A percentile compares a stretch with the other conserved stretches of the same genome.
Evolutionary conservation across 2,888 invertebrate species (phyloP).

Genomic region (Syrphus vitripennis): DNA sequence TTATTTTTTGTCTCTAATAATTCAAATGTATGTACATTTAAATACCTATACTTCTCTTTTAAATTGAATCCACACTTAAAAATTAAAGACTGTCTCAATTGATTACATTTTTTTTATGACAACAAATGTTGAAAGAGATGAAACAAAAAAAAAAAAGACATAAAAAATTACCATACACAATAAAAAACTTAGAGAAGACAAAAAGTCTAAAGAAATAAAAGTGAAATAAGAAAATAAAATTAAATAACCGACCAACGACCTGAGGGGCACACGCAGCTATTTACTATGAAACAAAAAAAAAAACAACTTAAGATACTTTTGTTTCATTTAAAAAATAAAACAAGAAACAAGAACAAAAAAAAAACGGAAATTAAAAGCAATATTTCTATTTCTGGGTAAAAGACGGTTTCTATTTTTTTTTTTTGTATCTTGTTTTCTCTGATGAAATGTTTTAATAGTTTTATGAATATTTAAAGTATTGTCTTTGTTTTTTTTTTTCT

Average conservation of each 20-base stretch:
- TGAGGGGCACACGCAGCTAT: neutral
- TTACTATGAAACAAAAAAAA: neutral
- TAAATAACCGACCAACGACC: neutral
- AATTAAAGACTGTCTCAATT: neutral
- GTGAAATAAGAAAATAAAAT: neutral
- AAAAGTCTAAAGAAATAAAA: neutral
- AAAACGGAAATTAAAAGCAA: conserved; percentile 24
- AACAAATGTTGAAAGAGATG: neutral
- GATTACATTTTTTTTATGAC: neutral
- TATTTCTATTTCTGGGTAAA: neutral
- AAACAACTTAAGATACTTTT: conserved; percentile 2
- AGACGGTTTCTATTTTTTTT: too few species aligned
- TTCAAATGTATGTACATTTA: neutral
- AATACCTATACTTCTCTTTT: neutral
- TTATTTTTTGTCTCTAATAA: too few species aligned
- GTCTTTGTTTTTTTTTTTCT: neutral
- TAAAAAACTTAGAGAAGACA: neutral
- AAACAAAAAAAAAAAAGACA: neutral
- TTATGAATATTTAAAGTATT: neutral
- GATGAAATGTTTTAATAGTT: neutral
- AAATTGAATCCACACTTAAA: neutral
- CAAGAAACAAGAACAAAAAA: neutral
- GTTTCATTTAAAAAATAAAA: neutral
- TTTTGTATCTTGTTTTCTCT: neutral
- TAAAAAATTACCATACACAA: neutral